These are phyloP conservation scores for Oscheius onirici DNA, from an alignment of 2,888 invertebrate genomes.

Conservation along the genomic window DNA sequence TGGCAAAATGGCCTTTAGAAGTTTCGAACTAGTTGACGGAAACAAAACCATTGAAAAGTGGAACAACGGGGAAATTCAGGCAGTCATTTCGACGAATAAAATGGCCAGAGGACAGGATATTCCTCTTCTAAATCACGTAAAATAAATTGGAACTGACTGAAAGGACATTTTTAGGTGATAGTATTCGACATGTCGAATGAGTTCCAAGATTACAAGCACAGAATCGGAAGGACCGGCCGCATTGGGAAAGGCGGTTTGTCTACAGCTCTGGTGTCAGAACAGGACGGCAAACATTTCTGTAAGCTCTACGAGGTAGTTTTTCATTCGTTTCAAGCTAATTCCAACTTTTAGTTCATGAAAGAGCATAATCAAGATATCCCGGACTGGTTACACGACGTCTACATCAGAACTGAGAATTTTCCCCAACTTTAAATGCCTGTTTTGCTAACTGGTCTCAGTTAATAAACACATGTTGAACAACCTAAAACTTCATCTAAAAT, in stretches of 20 bases:
- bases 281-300: background rate
- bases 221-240: conserved; percentile 25
- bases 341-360: background rate
- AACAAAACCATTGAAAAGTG: background rate
- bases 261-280: background rate
- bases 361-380: conserved; percentile 20
- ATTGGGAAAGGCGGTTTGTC: conserved; percentile 21
- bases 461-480: background rate
- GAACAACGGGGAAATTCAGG: conserved; percentile 11
- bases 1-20: too few relatives aligned
- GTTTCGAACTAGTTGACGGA: background rate
- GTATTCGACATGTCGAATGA: conserved; percentile 7
- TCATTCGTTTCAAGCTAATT: background rate
- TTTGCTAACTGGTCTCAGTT: background rate
- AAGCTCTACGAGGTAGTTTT: background rate
- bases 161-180: conserved; percentile 12
- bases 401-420: background rate
- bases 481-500: conserved; percentile 1
- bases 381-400: background rate
- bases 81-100: conserved; percentile 18
- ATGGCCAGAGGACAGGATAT: conserved; percentile 22
- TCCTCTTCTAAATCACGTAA: conserved; percentile 5
- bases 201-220: conserved; percentile 16
- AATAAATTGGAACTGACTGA: background rate
- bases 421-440: background rate